phyloP scores from a whole-genome alignment of 2,113 vertebrate genomes.

The Callionymus lyra region DNA sequence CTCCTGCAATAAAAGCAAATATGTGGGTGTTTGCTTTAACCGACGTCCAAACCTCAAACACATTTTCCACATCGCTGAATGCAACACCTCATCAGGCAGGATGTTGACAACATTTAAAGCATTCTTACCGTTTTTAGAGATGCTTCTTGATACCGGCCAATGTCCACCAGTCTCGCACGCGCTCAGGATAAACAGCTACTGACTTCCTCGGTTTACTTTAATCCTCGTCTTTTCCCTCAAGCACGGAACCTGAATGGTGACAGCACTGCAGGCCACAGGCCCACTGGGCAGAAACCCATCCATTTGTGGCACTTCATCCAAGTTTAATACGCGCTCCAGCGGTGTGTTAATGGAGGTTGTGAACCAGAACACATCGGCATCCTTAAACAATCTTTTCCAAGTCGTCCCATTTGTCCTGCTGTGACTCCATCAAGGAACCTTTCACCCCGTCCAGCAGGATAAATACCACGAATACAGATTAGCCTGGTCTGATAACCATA shows the following conservation, averaged over 20 bases:
- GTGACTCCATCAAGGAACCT: slow-evolving; percentile 1
- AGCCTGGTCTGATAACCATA: neutral
- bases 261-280: neutral
- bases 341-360: slow-evolving; percentile 12
- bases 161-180: neutral
- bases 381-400: slow-evolving; percentile 7
- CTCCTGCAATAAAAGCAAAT: neutral
- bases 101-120: slow-evolving; percentile 1
- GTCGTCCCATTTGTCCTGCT: slow-evolving; percentile 14
- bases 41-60: neutral
- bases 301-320: slow-evolving; percentile 8
- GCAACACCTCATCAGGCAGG: neutral
- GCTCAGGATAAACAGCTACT: slow-evolving; percentile 1
- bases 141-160: neutral
- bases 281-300: slow-evolving; percentile 3
- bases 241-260: neutral
- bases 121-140: neutral
- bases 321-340: slow-evolving; percentile 9
- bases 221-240: slow-evolving; percentile 5
- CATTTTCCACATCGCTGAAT: neutral
- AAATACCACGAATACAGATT: neutral
- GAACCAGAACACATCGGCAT: slow-evolving; percentile 12
- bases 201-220: neutral
- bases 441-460: slow-evolving; percentile 17
- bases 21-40: neutral